These are phyloP conservation scores for Drosophila ananassae DNA, from an alignment of 1,140 invertebrate species.

Conservation along the genomic window DNA sequence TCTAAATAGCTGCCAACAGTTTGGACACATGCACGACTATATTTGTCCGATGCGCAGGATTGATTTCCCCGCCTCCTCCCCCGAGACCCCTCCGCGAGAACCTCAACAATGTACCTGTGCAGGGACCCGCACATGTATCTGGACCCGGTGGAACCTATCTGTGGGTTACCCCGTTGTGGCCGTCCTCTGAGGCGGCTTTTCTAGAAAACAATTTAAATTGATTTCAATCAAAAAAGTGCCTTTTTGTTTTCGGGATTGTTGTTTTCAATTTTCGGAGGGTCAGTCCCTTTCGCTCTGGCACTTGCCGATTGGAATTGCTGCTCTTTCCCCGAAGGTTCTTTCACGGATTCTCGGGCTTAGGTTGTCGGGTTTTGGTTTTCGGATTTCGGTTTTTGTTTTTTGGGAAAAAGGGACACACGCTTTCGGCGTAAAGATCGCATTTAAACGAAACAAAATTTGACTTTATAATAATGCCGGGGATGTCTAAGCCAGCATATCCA, in stretches of 20 bases:
- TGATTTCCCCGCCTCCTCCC: constrained; percentile 36
- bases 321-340: constrained; percentile 50
- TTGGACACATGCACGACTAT: constrained; percentile 69
- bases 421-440: constrained; percentile 82
- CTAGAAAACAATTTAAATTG: constrained; percentile 83
- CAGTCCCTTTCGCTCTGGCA: constrained; percentile 41
- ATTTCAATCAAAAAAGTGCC: constrained; percentile 78
- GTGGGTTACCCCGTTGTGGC: constrained; percentile 26
- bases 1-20: constrained; percentile 79
- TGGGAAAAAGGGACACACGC: constrained; percentile 78
- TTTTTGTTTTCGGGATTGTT: constrained; percentile 76
- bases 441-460: constrained; percentile 83
- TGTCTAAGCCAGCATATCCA: constrained; percentile 72
- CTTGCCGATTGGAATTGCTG: constrained; percentile 58
- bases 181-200: constrained; percentile 64
- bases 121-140: constrained; percentile 55
- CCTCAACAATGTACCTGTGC: constrained; percentile 22
- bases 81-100: no score
- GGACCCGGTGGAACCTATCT: constrained; percentile 65
- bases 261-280: constrained; percentile 44
- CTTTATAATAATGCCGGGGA: constrained; percentile 80
- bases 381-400: constrained; percentile 37
- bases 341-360: constrained; percentile 22
- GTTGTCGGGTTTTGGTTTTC: constrained; percentile 33
- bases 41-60: constrained; percentile 57